phyloP scores from a whole-genome alignment of 2,888 invertebrate species.

The Nasonia oneida region DNA sequence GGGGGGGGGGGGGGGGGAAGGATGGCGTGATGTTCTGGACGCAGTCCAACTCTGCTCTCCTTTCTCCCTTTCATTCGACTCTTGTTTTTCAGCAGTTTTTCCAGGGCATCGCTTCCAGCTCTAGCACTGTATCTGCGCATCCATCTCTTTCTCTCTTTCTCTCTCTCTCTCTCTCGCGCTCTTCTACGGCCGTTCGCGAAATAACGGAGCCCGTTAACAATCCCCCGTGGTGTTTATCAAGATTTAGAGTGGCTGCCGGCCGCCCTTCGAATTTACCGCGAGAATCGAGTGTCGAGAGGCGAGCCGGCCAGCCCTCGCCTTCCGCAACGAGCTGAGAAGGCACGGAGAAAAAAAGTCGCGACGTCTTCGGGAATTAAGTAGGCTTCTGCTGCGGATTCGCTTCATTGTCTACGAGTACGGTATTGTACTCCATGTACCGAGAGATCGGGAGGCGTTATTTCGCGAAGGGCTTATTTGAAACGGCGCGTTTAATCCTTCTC shows the following conservation, averaged over 20 bases:
- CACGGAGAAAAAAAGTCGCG: conserved; percentile 37
- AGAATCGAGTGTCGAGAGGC: conserved; percentile 60
- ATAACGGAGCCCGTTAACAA: conserved; percentile 62
- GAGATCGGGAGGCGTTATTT: background rate
- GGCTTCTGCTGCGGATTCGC: conserved; percentile 44
- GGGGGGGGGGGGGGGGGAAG: background rate
- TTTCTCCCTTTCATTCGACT: conserved; percentile 2
- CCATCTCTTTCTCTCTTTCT: background rate
- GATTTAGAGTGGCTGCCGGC: conserved; percentile 57
- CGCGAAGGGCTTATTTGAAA: background rate
- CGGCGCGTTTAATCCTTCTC: background rate
- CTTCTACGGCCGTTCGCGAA: conserved; percentile 44
- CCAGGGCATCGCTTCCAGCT: conserved; percentile 18
- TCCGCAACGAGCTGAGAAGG: conserved; percentile 60
- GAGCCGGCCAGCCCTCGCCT: conserved; percentile 34
- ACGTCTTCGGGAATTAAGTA: conserved; percentile 59
- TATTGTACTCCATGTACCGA: background rate
- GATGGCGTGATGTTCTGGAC: conserved; percentile 55
- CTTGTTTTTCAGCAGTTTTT: conserved; percentile 48
- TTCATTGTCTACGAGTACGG: conserved; percentile 35
- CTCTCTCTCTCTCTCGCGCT: background rate
- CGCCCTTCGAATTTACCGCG: conserved; percentile 56
- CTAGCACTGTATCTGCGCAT: conserved; percentile 26
- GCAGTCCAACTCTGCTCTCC: conserved; percentile 48
- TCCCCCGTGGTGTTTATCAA: conserved; percentile 61